phyloP scores from a whole-genome alignment of 1,140 invertebrate genomes.

The Caenorhabditis tropicalis region DNA sequence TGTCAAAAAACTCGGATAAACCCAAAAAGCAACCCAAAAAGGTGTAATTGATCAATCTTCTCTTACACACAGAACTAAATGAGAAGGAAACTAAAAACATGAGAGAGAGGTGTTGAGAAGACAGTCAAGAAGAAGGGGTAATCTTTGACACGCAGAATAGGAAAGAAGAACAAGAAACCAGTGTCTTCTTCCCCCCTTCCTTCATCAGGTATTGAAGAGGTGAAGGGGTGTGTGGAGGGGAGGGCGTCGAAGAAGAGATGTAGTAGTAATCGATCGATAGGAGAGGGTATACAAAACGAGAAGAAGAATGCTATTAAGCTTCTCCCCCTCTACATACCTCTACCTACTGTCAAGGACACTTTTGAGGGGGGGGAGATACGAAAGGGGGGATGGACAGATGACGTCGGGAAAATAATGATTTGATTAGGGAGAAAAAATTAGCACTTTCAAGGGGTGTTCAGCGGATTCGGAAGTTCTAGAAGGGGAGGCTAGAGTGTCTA shows the following conservation, averaged over 20 bases:
- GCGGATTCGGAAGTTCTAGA: not conserved
- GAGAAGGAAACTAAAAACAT: not conserved
- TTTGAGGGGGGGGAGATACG: not conserved
- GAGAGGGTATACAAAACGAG: not conserved
- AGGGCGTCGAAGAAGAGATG: not conserved
- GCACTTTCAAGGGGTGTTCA: not conserved
- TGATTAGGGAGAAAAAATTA: not conserved
- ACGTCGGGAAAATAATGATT: not conserved
- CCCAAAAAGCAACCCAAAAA: too few relatives aligned
- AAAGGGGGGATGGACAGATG: not conserved
- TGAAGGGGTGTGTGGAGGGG: not conserved
- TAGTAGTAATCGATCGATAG: not conserved
- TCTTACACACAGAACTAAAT: not conserved
- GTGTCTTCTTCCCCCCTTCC: not conserved
- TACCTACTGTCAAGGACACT: not conserved
- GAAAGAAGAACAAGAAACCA: not conserved
- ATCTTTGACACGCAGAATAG: constrained; percentile 31
- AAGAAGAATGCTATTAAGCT: constrained; percentile 9
- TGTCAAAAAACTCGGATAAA: too few relatives aligned
- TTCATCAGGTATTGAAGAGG: not conserved
- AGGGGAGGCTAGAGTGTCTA: not conserved
- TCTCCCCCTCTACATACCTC: not conserved
- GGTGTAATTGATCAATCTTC: not conserved
- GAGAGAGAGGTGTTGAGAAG: not conserved
- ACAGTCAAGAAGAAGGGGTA: not conserved